These are phyloP conservation scores for Macroramphosus scolopax DNA, from an alignment of 2,797 vertebrate genomes.

Conservation along the genomic window DNA sequence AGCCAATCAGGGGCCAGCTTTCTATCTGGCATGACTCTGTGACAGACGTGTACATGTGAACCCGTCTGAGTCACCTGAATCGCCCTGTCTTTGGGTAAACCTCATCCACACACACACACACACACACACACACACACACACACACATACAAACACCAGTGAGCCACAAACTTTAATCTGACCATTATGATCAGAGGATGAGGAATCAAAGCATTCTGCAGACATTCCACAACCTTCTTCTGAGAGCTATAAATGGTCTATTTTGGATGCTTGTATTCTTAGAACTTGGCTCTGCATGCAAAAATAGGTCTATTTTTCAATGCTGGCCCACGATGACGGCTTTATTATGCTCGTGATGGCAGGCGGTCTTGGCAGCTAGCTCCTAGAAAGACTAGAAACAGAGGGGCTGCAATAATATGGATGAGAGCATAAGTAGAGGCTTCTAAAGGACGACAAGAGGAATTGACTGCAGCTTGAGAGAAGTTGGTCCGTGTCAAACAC, in stretches of 20 bases:
- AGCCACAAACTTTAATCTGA: conserved; percentile 21
- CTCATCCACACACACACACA: conserved; percentile 1
- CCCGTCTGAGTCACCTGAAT: conserved; percentile 4
- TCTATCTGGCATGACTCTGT: conserved; percentile 4
- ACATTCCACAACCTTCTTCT: conserved; percentile 58
- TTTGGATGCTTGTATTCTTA: conserved; percentile 62
- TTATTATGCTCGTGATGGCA: conserved; percentile 44
- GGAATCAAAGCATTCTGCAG: conserved; percentile 49
- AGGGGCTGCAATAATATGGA: conserved; percentile 28
- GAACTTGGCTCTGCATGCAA: conserved; percentile 48
- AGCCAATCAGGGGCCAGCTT: conserved; percentile 35
- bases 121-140: conserved; percentile 1
- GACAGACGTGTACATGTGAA: background rate
- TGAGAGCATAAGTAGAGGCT: conserved; percentile 9
- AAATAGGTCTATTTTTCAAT: conserved; percentile 54
- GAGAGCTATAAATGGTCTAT: conserved; percentile 57
- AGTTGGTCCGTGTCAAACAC: conserved; percentile 5
- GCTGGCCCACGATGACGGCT: conserved; percentile 46
- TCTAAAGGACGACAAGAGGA: conserved; percentile 24
- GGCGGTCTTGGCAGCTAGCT: conserved; percentile 40
- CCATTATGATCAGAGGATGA: conserved; percentile 31
- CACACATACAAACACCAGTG: conserved; percentile 1
- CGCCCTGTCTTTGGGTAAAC: conserved; percentile 9
- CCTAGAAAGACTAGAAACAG: conserved; percentile 28
- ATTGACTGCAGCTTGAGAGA: no score